A percentile compares a stretch with the other conserved stretches of the same genome.
Evolutionary conservation across 1,140 invertebrate species (phyloP).

Genomic region (Araneus ventricosus): DNA sequence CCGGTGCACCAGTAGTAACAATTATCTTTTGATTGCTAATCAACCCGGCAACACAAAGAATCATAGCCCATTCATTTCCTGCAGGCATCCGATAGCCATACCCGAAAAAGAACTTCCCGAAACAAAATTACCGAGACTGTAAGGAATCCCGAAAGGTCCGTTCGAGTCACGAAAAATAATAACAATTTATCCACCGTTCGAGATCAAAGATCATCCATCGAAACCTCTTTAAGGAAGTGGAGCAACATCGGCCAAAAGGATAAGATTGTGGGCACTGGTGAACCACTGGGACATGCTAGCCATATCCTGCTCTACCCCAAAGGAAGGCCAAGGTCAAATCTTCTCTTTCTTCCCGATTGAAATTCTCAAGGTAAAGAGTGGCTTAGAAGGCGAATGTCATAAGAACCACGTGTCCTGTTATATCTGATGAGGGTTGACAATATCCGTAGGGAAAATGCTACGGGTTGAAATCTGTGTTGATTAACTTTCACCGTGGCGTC

Average conservation of each 20-base stretch:
- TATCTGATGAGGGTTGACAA: slow-evolving; percentile 21
- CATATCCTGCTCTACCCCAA: neutral
- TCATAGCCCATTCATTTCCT: neutral
- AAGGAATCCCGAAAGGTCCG: neutral
- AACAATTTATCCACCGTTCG: slow-evolving; percentile 25
- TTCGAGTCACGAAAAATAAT: slow-evolving; percentile 46
- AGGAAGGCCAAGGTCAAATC: slow-evolving; percentile 48
- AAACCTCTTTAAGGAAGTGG: slow-evolving; percentile 65
- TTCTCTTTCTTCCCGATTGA: slow-evolving; percentile 27
- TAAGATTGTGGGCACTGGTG: slow-evolving; percentile 43
- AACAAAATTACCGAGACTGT: neutral
- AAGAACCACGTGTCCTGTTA: neutral
- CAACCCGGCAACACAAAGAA: neutral
- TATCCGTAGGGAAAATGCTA: neutral
- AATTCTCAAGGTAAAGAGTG: slow-evolving; percentile 35
- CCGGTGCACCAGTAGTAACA: neutral
- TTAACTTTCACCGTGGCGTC: slow-evolving; percentile 9
- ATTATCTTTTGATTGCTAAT: neutral
- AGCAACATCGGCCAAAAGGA: slow-evolving; percentile 70
- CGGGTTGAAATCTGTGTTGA: neutral
- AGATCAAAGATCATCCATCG: slow-evolving; percentile 21
- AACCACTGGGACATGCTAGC: slow-evolving; percentile 22
- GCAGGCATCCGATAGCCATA: neutral
- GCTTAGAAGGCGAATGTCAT: slow-evolving; percentile 27
- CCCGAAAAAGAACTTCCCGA: neutral